A percentile compares a stretch with the other conserved stretches of the same genome.
These are phyloP conservation scores for Gadopsis marmoratus DNA, from an alignment of 2,797 vertebrate species.

Conservation along the genomic window DNA sequence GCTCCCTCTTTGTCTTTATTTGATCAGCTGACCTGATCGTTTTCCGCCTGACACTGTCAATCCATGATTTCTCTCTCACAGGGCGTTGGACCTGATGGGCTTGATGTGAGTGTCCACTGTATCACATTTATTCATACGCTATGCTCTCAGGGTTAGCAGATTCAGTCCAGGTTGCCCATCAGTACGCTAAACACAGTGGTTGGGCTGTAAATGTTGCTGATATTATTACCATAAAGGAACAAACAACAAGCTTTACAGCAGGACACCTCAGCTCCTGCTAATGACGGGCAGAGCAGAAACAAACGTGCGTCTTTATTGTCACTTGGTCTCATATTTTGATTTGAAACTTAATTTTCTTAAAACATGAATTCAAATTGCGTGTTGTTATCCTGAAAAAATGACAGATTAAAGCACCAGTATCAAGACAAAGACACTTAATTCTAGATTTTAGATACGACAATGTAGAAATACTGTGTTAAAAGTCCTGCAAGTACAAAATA, in stretches of 20 bases:
- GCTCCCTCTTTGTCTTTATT: background rate
- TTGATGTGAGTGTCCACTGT: slow-evolving; percentile 75
- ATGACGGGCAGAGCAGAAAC: too few relatives aligned
- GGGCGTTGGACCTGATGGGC: slow-evolving; percentile 72
- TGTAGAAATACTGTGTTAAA: too few relatives aligned
- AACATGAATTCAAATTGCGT: background rate
- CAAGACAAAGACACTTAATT: background rate
- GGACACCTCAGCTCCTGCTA: background rate
- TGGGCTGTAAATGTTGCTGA: background rate
- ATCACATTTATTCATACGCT: background rate
- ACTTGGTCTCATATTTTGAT: background rate
- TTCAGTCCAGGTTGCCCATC: background rate
- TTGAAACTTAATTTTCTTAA: background rate
- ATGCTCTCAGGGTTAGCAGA: too few relatives aligned
- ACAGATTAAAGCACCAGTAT: background rate
- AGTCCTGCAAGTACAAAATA: background rate
- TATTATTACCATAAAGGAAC: background rate
- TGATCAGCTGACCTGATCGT: background rate
- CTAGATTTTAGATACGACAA: background rate
- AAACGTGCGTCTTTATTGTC: background rate
- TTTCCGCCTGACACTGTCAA: background rate
- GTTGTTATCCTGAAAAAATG: background rate
- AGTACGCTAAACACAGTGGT: background rate
- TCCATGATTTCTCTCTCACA: slow-evolving; percentile 43
- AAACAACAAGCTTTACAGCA: background rate